These are phyloP conservation scores for Scaptomyza parva DNA, from an alignment of 2,888 invertebrate species.

Conservation along the genomic window DNA sequence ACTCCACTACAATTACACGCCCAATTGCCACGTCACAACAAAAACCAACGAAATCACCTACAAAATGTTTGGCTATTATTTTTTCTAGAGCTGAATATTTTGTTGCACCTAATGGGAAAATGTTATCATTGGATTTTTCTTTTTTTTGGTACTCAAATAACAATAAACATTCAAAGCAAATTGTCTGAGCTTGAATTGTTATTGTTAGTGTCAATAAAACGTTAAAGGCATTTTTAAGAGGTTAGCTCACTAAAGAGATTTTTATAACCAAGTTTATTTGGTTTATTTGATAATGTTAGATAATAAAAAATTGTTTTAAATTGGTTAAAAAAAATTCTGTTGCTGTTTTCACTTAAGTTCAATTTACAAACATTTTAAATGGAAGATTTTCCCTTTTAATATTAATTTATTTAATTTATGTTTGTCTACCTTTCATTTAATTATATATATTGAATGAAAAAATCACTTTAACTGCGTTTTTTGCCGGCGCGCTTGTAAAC, in stretches of 20 bases:
- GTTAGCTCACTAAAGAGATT: background rate
- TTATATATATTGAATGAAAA: slow-evolving; percentile 38
- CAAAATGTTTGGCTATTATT: slow-evolving; percentile 28
- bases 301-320: background rate
- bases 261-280: too few species aligned
- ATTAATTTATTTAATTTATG: background rate
- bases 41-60: background rate
- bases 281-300: too few species aligned
- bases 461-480: slow-evolving; percentile 20
- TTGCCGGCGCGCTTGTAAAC: slow-evolving; percentile 35
- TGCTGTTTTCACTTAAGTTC: background rate
- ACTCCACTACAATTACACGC: slow-evolving; percentile 48
- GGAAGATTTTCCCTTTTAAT: background rate
- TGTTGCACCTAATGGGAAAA: slow-evolving; percentile 7
- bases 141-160: slow-evolving; percentile 7
- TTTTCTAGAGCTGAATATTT: slow-evolving; percentile 20
- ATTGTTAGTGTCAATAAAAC: background rate
- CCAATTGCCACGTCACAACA: slow-evolving; percentile 35
- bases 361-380: background rate
- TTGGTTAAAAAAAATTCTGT: background rate
- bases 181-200: background rate
- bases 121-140: slow-evolving; percentile 16
- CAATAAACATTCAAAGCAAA: background rate
- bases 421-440: background rate
- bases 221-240: background rate